Conservation (phyloP, 2,888 invertebrate genomes). For the Thymelicus lineola region DNA sequence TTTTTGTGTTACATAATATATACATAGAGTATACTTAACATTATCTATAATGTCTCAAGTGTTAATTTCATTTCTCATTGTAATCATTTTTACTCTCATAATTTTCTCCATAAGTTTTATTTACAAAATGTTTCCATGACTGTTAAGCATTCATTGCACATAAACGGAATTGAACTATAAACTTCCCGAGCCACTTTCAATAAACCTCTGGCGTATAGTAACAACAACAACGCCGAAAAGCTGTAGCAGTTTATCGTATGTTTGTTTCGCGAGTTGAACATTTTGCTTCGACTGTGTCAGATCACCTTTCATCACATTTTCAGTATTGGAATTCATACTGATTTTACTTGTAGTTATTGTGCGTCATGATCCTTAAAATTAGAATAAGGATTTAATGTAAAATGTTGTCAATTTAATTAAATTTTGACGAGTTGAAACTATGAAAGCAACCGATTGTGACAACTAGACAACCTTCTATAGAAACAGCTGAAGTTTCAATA, state of each 20-base stretch:
- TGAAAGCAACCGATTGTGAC: no score
- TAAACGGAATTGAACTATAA: constrained; percentile 11
- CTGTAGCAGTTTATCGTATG: neutral
- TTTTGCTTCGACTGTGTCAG: neutral
- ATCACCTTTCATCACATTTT: neutral
- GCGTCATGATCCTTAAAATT: no score
- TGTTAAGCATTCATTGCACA: constrained; percentile 2
- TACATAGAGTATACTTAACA: no score
- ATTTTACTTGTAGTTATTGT: no score
- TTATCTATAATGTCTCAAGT: no score
- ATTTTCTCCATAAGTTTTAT: neutral
- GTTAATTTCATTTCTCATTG: neutral
- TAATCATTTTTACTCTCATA: neutral
- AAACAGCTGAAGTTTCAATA: no score
- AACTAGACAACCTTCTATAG: no score
- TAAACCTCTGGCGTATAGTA: constrained; percentile 9
- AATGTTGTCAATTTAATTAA: no score
- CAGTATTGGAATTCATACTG: no score
- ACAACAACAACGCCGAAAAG: constrained; percentile 7
- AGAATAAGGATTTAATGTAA: no score
- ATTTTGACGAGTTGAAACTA: no score
- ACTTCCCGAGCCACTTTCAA: constrained; percentile 12
- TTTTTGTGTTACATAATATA: no score
- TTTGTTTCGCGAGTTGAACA: constrained; percentile 1
- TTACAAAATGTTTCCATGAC: neutral